Evolutionary conservation across 1,140 invertebrate genomes (phyloP).

Genomic region (Drosophila chauvacae): DNA sequence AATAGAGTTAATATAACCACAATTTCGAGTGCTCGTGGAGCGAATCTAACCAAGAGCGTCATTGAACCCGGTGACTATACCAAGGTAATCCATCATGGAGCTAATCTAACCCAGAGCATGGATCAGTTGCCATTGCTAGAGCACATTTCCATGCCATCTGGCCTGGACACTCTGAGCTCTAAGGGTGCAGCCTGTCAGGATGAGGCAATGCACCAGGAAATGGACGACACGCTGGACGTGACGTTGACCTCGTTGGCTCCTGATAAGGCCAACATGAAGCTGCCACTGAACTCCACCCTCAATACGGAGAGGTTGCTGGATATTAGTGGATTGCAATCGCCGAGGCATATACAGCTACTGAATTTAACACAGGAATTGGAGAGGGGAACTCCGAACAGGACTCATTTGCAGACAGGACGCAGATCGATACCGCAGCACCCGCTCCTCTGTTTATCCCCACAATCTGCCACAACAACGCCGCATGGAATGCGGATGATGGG

Average conservation of each 20-base stretch:
- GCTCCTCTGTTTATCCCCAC: conserved; percentile 64
- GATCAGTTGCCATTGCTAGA: conserved; percentile 73
- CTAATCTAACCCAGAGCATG: conserved; percentile 58
- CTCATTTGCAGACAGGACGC: conserved; percentile 16
- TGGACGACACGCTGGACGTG: conserved; percentile 58
- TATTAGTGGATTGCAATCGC: conserved; percentile 51
- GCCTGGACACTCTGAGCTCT: conserved; percentile 41
- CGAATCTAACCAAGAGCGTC: conserved; percentile 36
- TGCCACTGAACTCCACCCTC: conserved; percentile 76
- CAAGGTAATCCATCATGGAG: conserved; percentile 35
- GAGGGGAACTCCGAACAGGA: conserved; percentile 30
- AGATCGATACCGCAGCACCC: conserved; percentile 61
- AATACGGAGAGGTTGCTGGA: conserved; percentile 75
- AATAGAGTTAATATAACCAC: conserved; percentile 5
- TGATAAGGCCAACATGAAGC: conserved; percentile 70
- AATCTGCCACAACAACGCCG: conserved; percentile 60
- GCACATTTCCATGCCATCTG: conserved; percentile 73
- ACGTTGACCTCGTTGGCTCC: conserved; percentile 71
- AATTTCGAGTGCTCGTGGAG: neutral
- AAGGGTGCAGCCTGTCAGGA: neutral
- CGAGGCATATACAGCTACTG: conserved; percentile 65
- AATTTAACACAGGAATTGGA: conserved; percentile 69
- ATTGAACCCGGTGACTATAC: conserved; percentile 26
- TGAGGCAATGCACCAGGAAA: conserved; percentile 17
- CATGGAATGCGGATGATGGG: conserved; percentile 37